Evolutionary conservation across 2,113 vertebrate genomes (phyloP).

Genomic region (Stegastes partitus): DNA sequence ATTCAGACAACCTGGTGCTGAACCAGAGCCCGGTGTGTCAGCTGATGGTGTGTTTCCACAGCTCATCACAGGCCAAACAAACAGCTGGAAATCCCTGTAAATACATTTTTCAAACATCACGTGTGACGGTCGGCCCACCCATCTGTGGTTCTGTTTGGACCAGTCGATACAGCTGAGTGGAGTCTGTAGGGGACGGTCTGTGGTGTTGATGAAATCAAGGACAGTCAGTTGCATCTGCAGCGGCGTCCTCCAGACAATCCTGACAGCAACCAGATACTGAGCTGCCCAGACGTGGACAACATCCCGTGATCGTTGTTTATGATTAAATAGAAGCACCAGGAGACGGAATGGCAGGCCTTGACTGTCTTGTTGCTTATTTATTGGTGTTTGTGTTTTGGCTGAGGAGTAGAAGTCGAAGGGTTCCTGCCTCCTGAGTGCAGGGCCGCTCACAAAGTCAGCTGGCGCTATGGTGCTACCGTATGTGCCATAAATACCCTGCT

Average conservation of each 20-base stretch:
- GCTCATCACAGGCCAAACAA: background rate
- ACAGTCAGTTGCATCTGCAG: conserved; percentile 20
- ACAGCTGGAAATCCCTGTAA: background rate
- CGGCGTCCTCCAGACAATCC: conserved; percentile 42
- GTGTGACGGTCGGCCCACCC: conserved; percentile 51
- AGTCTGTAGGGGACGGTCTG: conserved; percentile 33
- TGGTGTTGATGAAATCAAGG: conserved; percentile 63
- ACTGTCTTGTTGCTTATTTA: background rate
- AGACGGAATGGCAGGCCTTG: background rate
- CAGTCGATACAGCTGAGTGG: conserved; percentile 29
- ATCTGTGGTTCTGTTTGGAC: conserved; percentile 32
- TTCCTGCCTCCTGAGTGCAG: background rate
- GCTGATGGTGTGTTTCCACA: too few relatives aligned
- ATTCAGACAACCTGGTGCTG: too few relatives aligned
- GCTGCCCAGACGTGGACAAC: background rate
- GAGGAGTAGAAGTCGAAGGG: conserved; percentile 5
- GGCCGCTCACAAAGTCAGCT: background rate
- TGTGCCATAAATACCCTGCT: background rate
- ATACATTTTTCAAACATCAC: background rate
- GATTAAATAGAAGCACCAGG: background rate
- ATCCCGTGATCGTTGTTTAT: conserved; percentile 8
- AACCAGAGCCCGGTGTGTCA: too few relatives aligned
- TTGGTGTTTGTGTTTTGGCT: background rate
- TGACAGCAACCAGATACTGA: conserved; percentile 26
- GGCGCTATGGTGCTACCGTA: background rate